Base-by-base conservation (phyloP, 2,888 invertebrate species). In the Drosophila pegasa region DNA sequence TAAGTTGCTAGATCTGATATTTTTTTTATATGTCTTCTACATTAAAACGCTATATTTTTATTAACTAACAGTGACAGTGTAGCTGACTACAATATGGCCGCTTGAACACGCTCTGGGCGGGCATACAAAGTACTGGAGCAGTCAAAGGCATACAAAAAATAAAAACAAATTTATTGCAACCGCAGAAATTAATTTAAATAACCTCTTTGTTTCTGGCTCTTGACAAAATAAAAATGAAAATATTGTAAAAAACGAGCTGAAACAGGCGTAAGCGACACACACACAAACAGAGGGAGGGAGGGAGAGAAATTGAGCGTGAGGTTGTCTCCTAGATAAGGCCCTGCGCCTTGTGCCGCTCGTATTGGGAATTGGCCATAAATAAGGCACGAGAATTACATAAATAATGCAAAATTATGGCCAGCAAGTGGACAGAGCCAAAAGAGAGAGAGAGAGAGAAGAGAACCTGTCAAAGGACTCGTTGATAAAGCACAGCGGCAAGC, bases 101-200 rank as follows among this genome's bases (percentile, higher is more conserved):
- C 14, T 16, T 7, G 2, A 1, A 9, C 14, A 4, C 10, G 5
- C 10, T n/a, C 1, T 14, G 16, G n/a, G 52, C 48, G 48, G 12
- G 20, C 57, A 68, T 10, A 54, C 61, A 72, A 63, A 66, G 69
- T 33, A 20, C 31, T 48, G 20, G 20, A 20, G 48, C 48, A 48
- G 14, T 31, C 48, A 48, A 48, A 48, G 14, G 25, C 1, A 18
- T 16, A 27, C 1, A 45, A 27, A 45, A 27, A 41, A 8, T 62
- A 72, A 79, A 74, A 67, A 73, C 62, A 67, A 83, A 80, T 84
- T 84, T 80, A 80, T 80, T 80, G 85, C 85, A 83, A 78, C 85
- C 85, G 85, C 80, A 80, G 78, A 80, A 80, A 80, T 80, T 80
- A 80, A 80, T 84, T 80, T 84, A 80, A 80, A 84, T 72, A 84